phyloP scores from a whole-genome alignment of 2,888 invertebrate species.

The Crepidodera aurea region DNA sequence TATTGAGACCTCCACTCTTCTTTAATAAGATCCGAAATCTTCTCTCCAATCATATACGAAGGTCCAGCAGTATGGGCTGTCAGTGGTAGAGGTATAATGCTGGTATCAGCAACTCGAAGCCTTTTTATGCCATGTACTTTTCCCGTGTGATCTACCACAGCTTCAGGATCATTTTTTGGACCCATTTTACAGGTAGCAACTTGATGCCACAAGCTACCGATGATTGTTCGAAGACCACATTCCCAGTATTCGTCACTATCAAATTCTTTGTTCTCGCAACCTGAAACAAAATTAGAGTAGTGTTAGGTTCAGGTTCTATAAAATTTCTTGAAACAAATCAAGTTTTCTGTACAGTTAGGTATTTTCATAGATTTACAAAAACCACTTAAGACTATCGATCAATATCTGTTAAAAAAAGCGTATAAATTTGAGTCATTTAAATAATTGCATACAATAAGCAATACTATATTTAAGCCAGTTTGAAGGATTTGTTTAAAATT shows the following conservation, averaged over 20 bases:
- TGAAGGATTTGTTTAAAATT: too few species aligned
- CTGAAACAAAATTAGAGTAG: slow-evolving; percentile 17
- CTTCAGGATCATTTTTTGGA: slow-evolving; percentile 61
- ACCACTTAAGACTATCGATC: too few species aligned
- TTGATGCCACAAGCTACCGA: slow-evolving; percentile 64
- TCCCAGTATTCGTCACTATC: slow-evolving; percentile 65
- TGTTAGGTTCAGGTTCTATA: too few species aligned
- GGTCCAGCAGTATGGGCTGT: slow-evolving; percentile 66
- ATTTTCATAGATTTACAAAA: too few species aligned
- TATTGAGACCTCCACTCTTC: slow-evolving; percentile 60
- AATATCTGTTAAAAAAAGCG: too few species aligned
- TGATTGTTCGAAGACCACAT: slow-evolving; percentile 62
- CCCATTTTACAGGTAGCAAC: slow-evolving; percentile 69
- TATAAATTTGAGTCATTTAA: too few species aligned
- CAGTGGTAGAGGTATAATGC: slow-evolving; percentile 65
- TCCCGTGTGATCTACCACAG: slow-evolving; percentile 67
- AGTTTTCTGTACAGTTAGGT: too few species aligned
- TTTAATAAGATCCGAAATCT: slow-evolving; percentile 65
- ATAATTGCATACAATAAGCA: too few species aligned
- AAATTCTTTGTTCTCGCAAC: slow-evolving; percentile 51
- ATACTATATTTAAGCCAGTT: too few species aligned
- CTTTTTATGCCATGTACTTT: slow-evolving; percentile 64
- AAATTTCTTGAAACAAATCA: too few species aligned
- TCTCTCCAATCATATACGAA: slow-evolving; percentile 67
- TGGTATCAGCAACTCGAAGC: slow-evolving; percentile 66